Conservation (phyloP, 2,888 invertebrate genomes). For the Formica aserva region DNA sequence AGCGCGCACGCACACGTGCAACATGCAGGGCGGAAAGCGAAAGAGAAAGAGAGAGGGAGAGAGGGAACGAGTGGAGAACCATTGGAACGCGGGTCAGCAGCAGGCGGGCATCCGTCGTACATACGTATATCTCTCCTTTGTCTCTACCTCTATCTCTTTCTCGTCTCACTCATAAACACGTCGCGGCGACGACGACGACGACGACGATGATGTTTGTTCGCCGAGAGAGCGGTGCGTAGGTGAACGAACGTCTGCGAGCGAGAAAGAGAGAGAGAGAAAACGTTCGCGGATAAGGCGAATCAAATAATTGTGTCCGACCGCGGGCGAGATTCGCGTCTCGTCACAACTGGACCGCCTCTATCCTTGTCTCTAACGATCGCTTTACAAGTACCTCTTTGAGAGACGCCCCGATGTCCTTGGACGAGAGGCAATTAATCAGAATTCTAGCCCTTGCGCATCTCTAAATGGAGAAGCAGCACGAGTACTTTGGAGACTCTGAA, state of each 20-base stretch:
- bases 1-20: constrained; percentile 51
- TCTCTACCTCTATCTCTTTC: constrained; percentile 24
- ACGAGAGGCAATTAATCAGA: constrained; percentile 39
- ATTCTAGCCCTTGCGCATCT: constrained; percentile 17
- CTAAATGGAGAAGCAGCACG: background rate
- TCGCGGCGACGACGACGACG: constrained; percentile 31
- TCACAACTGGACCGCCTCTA: constrained; percentile 37
- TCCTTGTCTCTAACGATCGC: constrained; percentile 7
- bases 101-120: constrained; percentile 45
- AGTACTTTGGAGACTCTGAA: background rate
- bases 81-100: constrained; percentile 58
- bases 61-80: constrained; percentile 17
- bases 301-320: constrained; percentile 64
- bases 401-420: background rate
- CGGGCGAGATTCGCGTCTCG: constrained; percentile 37
- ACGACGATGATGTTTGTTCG: constrained; percentile 36
- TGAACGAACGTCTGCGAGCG: constrained; percentile 67
- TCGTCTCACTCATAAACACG: constrained; percentile 64
- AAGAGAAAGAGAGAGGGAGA: background rate
- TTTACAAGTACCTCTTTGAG: constrained; percentile 14
- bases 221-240: constrained; percentile 61
- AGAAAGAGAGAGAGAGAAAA: background rate
- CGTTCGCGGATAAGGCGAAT: constrained; percentile 64
- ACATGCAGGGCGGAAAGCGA: constrained; percentile 41
- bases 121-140: constrained; percentile 46